A percentile compares a stretch with the other conserved stretches of the same genome.
These are phyloP conservation scores for Aleiodes testaceus DNA, from an alignment of 2,888 invertebrate genomes.

Conservation along the genomic window DNA sequence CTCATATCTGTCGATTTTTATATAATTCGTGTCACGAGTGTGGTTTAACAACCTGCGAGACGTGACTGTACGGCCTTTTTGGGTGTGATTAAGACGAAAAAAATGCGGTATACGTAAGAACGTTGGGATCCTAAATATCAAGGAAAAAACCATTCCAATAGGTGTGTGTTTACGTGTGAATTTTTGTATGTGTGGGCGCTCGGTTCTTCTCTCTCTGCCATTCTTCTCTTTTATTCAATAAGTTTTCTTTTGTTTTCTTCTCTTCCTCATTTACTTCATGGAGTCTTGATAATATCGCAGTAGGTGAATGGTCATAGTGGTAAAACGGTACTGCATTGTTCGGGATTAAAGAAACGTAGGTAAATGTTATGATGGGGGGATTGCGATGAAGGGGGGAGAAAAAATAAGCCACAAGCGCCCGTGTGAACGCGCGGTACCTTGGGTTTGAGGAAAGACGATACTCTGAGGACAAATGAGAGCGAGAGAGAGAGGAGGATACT, in stretches of 20 bases:
- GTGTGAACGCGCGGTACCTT: conserved; percentile 29
- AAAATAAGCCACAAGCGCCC: conserved; percentile 26
- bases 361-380: conserved; percentile 3
- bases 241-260: too few relatives aligned
- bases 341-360: conserved; percentile 24
- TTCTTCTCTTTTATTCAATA: conserved; percentile 15
- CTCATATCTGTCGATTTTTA: neutral
- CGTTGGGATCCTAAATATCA: conserved; percentile 4
- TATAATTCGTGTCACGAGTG: conserved; percentile 32
- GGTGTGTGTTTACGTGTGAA: conserved; percentile 15
- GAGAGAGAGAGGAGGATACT: conserved; percentile 1
- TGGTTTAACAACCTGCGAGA: conserved; percentile 13
- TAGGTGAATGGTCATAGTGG: conserved; percentile 26
- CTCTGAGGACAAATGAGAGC: conserved; percentile 10
- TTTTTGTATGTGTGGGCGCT: neutral
- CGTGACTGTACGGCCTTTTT: conserved; percentile 19
- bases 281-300: conserved; percentile 4
- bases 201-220: neutral
- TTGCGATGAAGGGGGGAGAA: neutral
- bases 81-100: conserved; percentile 34
- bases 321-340: conserved; percentile 32
- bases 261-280: neutral
- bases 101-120: conserved; percentile 29
- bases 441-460: conserved; percentile 30
- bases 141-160: conserved; percentile 12